A percentile compares a stretch with the other conserved stretches of the same genome.
These are phyloP conservation scores for Cherax quadricarinatus DNA, from an alignment of 1,140 invertebrate species.

Conservation along the genomic window DNA sequence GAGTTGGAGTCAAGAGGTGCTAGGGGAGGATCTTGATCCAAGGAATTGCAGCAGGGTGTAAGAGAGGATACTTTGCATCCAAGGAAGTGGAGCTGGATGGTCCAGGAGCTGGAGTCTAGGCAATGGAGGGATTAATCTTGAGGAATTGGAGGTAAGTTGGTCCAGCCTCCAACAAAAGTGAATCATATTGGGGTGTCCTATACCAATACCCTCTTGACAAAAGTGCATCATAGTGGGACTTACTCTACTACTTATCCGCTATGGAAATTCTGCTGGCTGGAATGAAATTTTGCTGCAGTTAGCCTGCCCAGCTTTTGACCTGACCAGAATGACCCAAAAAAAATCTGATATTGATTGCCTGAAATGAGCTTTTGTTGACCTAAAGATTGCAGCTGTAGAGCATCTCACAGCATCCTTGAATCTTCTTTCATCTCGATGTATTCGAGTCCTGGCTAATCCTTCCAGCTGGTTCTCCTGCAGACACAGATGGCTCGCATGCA, in stretches of 20 bases:
- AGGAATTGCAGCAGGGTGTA: too few relatives aligned
- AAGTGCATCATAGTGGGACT: too few relatives aligned
- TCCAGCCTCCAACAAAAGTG: too few relatives aligned
- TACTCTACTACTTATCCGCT: not conserved
- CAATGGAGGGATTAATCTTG: too few relatives aligned
- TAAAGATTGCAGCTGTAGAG: constrained; percentile 33
- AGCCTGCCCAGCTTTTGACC: constrained; percentile 46
- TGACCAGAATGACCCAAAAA: constrained; percentile 18
- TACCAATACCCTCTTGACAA: too few relatives aligned
- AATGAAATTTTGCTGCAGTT: constrained; percentile 54
- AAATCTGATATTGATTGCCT: constrained; percentile 18
- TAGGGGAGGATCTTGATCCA: too few relatives aligned
- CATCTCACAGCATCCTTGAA: constrained; percentile 35
- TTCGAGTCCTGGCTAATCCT: constrained; percentile 52
- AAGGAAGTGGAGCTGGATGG: too few relatives aligned
- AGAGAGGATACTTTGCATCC: too few relatives aligned
- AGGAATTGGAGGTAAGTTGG: too few relatives aligned
- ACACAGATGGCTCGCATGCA: constrained; percentile 86
- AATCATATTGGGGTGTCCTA: too few relatives aligned
- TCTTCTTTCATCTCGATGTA: constrained; percentile 31
- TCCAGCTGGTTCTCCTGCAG: constrained; percentile 76
- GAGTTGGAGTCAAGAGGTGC: too few relatives aligned
- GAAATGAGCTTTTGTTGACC: constrained; percentile 38
- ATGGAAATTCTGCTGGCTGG: constrained; percentile 43
- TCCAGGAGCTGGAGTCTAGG: too few relatives aligned